Evolutionary conservation across 37 sponge, comb jelly and placozoan species (phyloP).

Genomic region (Halisarca cf. caerulea): DNA sequence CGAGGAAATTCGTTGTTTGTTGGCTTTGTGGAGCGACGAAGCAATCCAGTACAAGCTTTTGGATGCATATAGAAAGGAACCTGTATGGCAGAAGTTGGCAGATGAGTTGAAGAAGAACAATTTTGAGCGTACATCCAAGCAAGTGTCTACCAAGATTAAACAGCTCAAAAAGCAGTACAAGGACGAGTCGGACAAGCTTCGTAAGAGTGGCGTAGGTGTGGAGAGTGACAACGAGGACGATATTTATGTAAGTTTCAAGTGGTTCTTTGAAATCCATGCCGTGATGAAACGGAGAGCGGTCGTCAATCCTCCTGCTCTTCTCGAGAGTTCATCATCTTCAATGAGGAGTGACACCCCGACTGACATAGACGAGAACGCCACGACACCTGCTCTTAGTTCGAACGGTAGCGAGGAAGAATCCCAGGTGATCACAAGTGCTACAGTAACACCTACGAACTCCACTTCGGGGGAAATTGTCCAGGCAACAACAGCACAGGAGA

Average conservation of each 20-base stretch:
- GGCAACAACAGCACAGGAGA: conserved; percentile 2
- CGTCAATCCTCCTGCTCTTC: too few relatives aligned
- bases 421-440: background rate
- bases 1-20: conserved; percentile 8
- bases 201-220: background rate
- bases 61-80: background rate
- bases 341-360: conserved; percentile 2
- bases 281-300: too few relatives aligned
- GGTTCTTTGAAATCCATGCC: too few relatives aligned
- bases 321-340: background rate
- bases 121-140: background rate
- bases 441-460: background rate
- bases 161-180: background rate
- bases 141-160: background rate
- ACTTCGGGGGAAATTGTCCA: background rate
- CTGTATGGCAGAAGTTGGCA: background rate
- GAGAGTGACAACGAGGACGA: background rate
- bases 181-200: background rate
- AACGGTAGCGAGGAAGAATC: background rate
- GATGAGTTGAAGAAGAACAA: conserved; percentile 1
- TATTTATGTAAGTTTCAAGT: too few relatives aligned
- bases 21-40: background rate
- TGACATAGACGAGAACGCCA: background rate
- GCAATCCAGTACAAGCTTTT: background rate
- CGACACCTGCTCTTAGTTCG: background rate